These are phyloP conservation scores for Lampropteryx suffumata DNA, from an alignment of 2,888 invertebrate genomes.

Conservation along the genomic window DNA sequence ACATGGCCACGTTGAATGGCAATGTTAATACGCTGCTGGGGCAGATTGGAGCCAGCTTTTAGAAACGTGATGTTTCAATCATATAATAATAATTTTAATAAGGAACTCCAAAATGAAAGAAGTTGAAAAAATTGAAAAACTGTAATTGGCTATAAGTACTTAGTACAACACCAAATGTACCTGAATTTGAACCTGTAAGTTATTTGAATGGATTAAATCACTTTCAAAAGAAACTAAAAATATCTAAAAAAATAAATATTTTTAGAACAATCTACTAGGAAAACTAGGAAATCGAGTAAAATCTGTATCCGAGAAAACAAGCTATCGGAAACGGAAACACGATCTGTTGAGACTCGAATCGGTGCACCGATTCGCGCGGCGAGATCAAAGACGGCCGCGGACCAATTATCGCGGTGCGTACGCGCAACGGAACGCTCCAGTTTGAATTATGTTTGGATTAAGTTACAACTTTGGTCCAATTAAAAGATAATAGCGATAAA, in stretches of 20 bases:
- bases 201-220: too few relatives aligned
- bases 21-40: too few relatives aligned
- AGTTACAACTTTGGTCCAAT: constrained; percentile 31
- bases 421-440: constrained; percentile 67
- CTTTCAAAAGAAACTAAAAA: neutral
- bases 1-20: too few relatives aligned
- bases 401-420: constrained; percentile 65
- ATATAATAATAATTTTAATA: too few relatives aligned
- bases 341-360: constrained; percentile 56
- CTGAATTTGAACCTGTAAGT: too few relatives aligned
- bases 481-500: constrained; percentile 10
- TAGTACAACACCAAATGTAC: too few relatives aligned
- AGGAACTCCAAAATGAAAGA: too few relatives aligned
- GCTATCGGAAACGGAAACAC: constrained; percentile 57
- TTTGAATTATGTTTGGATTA: constrained; percentile 50
- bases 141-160: too few relatives aligned
- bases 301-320: constrained; percentile 7
- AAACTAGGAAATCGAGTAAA: constrained; percentile 7
- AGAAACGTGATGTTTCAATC: too few relatives aligned
- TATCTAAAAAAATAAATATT: neutral
- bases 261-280: neutral
- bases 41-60: too few relatives aligned
- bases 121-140: too few relatives aligned
- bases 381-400: constrained; percentile 65
- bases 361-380: constrained; percentile 69